Evolutionary conservation across 2,888 invertebrate genomes (phyloP).

Genomic region (Poecilus cupreus): DNA sequence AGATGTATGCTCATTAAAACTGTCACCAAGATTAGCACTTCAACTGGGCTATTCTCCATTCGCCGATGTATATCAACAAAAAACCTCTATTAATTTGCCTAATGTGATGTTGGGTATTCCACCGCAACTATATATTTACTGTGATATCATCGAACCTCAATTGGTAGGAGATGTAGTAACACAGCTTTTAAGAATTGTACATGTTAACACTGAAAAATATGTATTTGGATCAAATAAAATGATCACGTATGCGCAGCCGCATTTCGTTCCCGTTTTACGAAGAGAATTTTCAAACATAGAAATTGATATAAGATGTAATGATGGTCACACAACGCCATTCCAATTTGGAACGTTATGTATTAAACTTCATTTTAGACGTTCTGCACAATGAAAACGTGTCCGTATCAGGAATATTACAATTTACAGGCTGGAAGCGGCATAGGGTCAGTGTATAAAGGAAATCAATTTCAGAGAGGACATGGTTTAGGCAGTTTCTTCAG

Average conservation of each 20-base stretch:
- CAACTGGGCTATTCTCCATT: background rate
- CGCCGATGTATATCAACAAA: slow-evolving; percentile 10
- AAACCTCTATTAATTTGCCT: slow-evolving; percentile 1
- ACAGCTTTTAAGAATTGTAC: slow-evolving; percentile 35
- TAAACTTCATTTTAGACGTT: slow-evolving; percentile 11
- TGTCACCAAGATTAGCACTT: background rate
- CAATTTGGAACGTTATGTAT: background rate
- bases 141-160: too few species aligned
- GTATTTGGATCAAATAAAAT: slow-evolving; percentile 24
- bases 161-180: slow-evolving; percentile 34
- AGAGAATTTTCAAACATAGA: slow-evolving; percentile 17
- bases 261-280: slow-evolving; percentile 4
- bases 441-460: background rate
- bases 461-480: slow-evolving; percentile 3
- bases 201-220: slow-evolving; percentile 18
- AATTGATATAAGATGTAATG: slow-evolving; percentile 24
- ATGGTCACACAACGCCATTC: background rate
- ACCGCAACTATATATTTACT: slow-evolving; percentile 38
- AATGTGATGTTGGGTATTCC: slow-evolving; percentile 28
- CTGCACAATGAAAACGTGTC: slow-evolving; percentile 10
- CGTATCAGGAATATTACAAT: slow-evolving; percentile 9
- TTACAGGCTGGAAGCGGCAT: background rate
- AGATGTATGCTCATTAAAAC: too few species aligned
- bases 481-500: slow-evolving; percentile 11
- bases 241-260: background rate